phyloP scores from a whole-genome alignment of 1,140 invertebrate species.

The Cyclina sinensis region DNA sequence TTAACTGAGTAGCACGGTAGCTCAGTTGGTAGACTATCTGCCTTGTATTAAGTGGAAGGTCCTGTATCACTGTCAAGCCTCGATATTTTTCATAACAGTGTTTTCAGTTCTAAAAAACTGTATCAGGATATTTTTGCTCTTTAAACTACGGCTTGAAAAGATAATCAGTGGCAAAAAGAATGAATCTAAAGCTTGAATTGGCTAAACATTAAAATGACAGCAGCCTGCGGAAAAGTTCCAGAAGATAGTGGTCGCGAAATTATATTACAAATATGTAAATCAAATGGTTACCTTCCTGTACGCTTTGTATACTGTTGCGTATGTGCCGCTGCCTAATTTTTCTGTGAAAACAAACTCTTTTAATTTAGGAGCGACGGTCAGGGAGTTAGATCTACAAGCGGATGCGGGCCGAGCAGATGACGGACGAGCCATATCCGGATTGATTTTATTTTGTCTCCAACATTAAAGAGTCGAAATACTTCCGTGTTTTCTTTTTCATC shows the following conservation, averaged over 20 bases:
- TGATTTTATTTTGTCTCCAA: conserved; percentile 22
- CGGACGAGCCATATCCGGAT: conserved; percentile 59
- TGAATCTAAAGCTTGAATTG: too few relatives aligned
- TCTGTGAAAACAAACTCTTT: conserved; percentile 87
- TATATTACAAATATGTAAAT: conserved; percentile 23
- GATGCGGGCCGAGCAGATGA: conserved; percentile 47
- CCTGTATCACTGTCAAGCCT: too few relatives aligned
- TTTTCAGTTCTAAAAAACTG: too few relatives aligned
- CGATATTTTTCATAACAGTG: too few relatives aligned
- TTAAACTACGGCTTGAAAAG: too few relatives aligned
- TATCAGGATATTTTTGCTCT: too few relatives aligned
- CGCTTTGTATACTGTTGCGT: conserved; percentile 95
- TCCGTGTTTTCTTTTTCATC: neutral
- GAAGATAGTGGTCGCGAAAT: conserved; percentile 41
- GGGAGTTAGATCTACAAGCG: neutral
- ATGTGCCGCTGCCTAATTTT: conserved; percentile 95
- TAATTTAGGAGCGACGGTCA: conserved; percentile 74
- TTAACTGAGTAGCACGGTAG: too few relatives aligned
- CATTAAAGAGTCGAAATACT: neutral
- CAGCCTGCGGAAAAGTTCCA: too few relatives aligned
- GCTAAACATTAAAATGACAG: too few relatives aligned
- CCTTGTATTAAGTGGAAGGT: too few relatives aligned
- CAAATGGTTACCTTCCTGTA: conserved; percentile 90
- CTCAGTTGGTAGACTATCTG: too few relatives aligned
- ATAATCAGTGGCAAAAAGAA: too few relatives aligned